A percentile compares a stretch with the other conserved stretches of the same genome.
Conservation (phyloP, 2,113 vertebrate species). For the Lathamus discolor region DNA sequence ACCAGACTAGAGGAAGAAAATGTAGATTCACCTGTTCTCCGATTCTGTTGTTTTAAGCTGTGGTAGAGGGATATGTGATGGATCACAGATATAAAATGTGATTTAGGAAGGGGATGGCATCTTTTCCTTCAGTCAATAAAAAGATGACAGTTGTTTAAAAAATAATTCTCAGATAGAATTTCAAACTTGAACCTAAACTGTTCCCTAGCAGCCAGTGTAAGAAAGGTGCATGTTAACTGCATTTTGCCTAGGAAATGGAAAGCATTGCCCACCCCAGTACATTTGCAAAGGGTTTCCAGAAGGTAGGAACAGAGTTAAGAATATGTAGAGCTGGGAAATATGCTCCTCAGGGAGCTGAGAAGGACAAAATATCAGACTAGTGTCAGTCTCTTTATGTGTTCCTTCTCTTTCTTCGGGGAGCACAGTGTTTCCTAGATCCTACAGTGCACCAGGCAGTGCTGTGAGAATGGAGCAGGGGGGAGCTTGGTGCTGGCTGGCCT, state of each 20-base stretch:
- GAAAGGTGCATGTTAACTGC: not conserved
- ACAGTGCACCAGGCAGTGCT: not conserved
- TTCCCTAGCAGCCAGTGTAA: not conserved
- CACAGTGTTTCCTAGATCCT: not conserved
- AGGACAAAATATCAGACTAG: not conserved
- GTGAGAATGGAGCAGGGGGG: not conserved
- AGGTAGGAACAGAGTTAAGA: not conserved
- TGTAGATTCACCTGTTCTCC: not conserved
- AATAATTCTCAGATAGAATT: not conserved
- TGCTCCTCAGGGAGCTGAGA: not conserved
- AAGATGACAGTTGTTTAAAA: not conserved
- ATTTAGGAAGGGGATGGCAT: not conserved
- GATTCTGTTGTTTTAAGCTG: not conserved
- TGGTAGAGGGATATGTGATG: not conserved
- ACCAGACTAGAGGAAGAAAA: not conserved
- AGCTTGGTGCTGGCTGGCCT: not conserved
- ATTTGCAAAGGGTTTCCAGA: not conserved
- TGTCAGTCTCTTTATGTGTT: not conserved
- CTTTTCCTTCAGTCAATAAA: not conserved
- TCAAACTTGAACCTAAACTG: not conserved
- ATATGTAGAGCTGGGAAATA: not conserved
- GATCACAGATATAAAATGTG: not conserved
- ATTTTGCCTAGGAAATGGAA: not conserved
- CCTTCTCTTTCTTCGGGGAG: not conserved
- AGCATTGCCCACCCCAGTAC: too few relatives aligned